These are phyloP conservation scores for Drosophila imparisetae DNA, from an alignment of 2,888 invertebrate genomes.

Conservation along the genomic window DNA sequence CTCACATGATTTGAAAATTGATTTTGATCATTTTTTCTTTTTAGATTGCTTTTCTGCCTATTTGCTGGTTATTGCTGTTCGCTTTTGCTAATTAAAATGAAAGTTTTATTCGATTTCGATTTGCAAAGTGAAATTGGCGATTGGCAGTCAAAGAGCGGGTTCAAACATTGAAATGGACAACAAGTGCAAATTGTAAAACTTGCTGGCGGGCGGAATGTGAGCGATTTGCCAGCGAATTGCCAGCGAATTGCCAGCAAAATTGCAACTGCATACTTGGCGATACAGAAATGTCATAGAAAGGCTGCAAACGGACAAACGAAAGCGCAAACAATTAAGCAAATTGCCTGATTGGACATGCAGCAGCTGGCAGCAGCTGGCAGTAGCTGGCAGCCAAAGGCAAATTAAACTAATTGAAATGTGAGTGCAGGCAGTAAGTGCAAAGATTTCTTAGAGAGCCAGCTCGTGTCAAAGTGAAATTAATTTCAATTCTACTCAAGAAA, in stretches of 20 bases:
- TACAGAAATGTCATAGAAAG: constrained; percentile 60
- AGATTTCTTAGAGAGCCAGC: constrained; percentile 14
- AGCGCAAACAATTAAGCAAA: constrained; percentile 54
- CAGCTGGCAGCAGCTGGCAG: neutral
- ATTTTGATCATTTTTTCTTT: constrained; percentile 50
- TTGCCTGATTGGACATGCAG: constrained; percentile 36
- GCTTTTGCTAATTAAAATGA: constrained; percentile 73
- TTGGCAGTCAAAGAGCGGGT: constrained; percentile 45
- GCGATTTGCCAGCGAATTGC: constrained; percentile 34
- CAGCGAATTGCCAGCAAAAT: constrained; percentile 45
- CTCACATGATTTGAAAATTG: constrained; percentile 63
- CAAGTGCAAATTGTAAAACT: constrained; percentile 36
- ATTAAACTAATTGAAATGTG: constrained; percentile 57
- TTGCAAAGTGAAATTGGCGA: constrained; percentile 66
- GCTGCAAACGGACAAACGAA: constrained; percentile 30
- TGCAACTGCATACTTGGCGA: constrained; percentile 18
- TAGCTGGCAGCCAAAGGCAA: constrained; percentile 27
- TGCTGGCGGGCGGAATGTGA: constrained; percentile 53
- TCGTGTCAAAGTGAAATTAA: constrained; percentile 19
- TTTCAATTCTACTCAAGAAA: constrained; percentile 6
- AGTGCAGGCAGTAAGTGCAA: constrained; percentile 41
- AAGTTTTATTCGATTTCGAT: constrained; percentile 55
- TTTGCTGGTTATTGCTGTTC: constrained; percentile 20
- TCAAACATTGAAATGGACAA: constrained; percentile 27
- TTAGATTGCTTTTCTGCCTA: constrained; percentile 15